Conservation (phyloP, 1,140 invertebrate species). For the Lepidotrigona ventralis region DNA sequence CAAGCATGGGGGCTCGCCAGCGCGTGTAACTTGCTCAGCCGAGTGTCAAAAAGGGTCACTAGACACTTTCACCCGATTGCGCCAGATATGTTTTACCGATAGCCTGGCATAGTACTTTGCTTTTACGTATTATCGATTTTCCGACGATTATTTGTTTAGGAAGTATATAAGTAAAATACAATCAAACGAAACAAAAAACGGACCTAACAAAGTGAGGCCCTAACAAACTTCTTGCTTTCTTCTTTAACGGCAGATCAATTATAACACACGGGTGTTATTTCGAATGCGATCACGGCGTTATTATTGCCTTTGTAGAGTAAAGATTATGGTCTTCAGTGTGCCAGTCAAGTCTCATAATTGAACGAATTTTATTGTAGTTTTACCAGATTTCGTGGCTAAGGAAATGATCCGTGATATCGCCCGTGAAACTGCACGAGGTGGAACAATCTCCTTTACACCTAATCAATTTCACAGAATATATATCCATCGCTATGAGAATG, state of each 20-base stretch:
- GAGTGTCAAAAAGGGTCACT: conserved; percentile 79
- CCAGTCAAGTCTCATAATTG: not conserved
- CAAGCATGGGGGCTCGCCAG: conserved; percentile 66
- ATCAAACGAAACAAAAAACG: not conserved
- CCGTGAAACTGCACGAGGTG: conserved; percentile 86
- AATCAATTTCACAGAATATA: conserved; percentile 98
- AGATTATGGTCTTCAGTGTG: not conserved
- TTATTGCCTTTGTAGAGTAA: not conserved
- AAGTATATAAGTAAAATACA: conserved; percentile 17
- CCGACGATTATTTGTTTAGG: conserved; percentile 46
- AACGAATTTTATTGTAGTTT: conserved; percentile 83
- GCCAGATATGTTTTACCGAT: conserved; percentile 70
- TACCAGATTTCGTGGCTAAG: conserved; percentile 97
- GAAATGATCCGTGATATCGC: conserved; percentile 96
- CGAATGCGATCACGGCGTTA: not conserved
- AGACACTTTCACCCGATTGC: conserved; percentile 78
- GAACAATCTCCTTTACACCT: conserved; percentile 84
- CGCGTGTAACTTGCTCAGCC: conserved; percentile 75
- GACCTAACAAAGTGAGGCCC: too few relatives aligned
- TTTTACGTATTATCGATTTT: conserved; percentile 54
- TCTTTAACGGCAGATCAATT: not conserved
- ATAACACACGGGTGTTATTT: too few relatives aligned
- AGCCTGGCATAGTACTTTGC: conserved; percentile 50
- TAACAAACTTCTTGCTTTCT: too few relatives aligned
- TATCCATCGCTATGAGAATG: conserved; percentile 97